Base-by-base conservation (phyloP, 2,113 vertebrate genomes). In the Scolopax mira region DNA sequence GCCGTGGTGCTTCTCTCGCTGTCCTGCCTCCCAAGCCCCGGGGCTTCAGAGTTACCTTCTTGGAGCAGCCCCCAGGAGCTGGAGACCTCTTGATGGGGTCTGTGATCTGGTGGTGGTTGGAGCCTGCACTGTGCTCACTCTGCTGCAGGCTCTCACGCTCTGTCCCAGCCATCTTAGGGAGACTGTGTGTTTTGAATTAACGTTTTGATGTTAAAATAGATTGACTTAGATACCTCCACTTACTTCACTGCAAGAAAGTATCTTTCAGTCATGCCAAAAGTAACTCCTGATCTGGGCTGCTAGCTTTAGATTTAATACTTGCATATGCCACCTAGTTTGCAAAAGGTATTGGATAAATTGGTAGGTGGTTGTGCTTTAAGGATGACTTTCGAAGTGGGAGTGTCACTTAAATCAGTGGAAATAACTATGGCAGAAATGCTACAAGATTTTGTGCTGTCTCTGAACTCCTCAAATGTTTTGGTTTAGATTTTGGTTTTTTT, bases 71-170 rank as follows among this genome's bases (percentile, higher is more conserved):
- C 42, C 15, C 25, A 42, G 72, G 25, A 62, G 33, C 18, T 71
- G 70, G 61, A 79, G 79, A 52, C 12, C 30, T 69, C 3, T 52
- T 0, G 0, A n/a, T 39, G 48, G 54, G 67, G 7, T 52, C 49
- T 44, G 13, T 71, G 7, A 11, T 52, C 33, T 42, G 64, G 30
- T 39, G 78, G 41, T 18, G 39, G 41, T 4, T 52, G 44, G 10
- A 49, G 27, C 8, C n/a, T 48, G 27, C 21, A 3, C 46, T 22
- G 28, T 81, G 33, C 31, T 62, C 1, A 2, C 33, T 77, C 8
- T 51, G 44, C 23, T 21, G 41, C 0, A 0, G 1, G 5, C 41
- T 88, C 13, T 23, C 12, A 6, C 0, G 1, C 33, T 72, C 11
- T 35, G 10, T 46, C n/a, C 28, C 35, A 55, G 28, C 21, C 27